Base-by-base conservation (phyloP, 2,113 vertebrate genomes). In the Actenoides hombroni region DNA sequence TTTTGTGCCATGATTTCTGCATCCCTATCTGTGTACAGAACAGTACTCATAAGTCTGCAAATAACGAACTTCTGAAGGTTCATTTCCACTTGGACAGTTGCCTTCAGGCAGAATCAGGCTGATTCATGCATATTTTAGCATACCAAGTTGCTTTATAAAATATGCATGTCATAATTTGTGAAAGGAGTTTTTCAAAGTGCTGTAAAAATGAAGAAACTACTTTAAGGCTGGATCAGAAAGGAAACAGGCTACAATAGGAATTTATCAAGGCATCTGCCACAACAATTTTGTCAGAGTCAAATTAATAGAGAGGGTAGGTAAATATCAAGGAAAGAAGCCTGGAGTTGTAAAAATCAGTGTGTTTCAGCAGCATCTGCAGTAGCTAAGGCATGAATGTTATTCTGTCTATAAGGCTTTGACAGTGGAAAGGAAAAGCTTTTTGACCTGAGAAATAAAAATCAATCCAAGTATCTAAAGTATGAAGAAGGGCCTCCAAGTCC, bases 71-170 rank as follows among this genome's bases (percentile, higher is more conserved):
- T 88, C 53, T 74, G 48, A 86, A 87, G 60, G 29, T 37, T 42
- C 75, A 49, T 83, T 93, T 73, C 51, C 28, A 40, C 67, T 89
- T 80, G 68, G 71, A 76, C 71, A 90, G 53, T 94, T 69, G 67
- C 95, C 67, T 96, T 56, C 31, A 81, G 83, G 84, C 67, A 89
- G 86, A 96, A 95, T 95, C 75, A 86, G 68, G 75, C 79, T 29
- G 2, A 92, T 92, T 78, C 88, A 59, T 88, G 25, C 11, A 35
- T 90, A 86, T 92, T 94, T 96, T 96, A 70, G 57, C 40, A 61
- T 92, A 87, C 69, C 37, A 77, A 94, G 82, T 64, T 88, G 68
- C 42, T 95, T 86, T 60, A 90, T 95, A 92, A 96, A 97, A 94
- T 93, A 96, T 81, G 21, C 49, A 75, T 29, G 49, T 10, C 20